These are phyloP conservation scores for Drosophila repletoides DNA, from an alignment of 1,140 invertebrate genomes.

Conservation along the genomic window DNA sequence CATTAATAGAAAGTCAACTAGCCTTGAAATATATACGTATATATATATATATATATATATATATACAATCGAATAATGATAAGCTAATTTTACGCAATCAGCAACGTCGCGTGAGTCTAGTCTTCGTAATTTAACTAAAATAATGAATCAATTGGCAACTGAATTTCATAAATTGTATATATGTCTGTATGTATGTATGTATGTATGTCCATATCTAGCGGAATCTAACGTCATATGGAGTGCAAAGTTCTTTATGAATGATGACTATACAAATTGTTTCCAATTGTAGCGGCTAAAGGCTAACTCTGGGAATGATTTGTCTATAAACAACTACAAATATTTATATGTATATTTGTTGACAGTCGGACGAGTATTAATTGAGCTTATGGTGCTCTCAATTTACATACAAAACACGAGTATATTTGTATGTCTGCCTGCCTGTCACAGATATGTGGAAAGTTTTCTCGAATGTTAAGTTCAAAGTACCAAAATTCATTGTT, in stretches of 20 bases:
- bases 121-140: background rate
- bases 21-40: slow-evolving; percentile 2
- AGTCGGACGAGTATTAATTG: slow-evolving; percentile 48
- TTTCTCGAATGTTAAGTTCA: slow-evolving; percentile 43
- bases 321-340: slow-evolving; percentile 28
- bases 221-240: slow-evolving; percentile 41
- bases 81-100: slow-evolving; percentile 62
- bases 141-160: slow-evolving; percentile 35
- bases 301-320: slow-evolving; percentile 32
- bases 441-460: slow-evolving; percentile 55
- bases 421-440: background rate
- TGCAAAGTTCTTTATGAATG: slow-evolving; percentile 49
- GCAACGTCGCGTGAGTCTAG: slow-evolving; percentile 19
- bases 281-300: slow-evolving; percentile 47
- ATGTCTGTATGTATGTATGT: too few relatives aligned
- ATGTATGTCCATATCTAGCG: slow-evolving; percentile 10
- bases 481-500: slow-evolving; percentile 40
- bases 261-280: slow-evolving; percentile 38
- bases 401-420: background rate
- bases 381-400: background rate
- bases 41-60: background rate
- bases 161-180: slow-evolving; percentile 33
- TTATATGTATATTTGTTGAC: slow-evolving; percentile 21
- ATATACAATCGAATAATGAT: slow-evolving; percentile 27
- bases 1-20: slow-evolving; percentile 7